Percentiles rank a stretch among this genome's conserved stretches.
Evolutionary conservation across 2,113 vertebrate species (phyloP).

Genomic region (Neogale vison): DNA sequence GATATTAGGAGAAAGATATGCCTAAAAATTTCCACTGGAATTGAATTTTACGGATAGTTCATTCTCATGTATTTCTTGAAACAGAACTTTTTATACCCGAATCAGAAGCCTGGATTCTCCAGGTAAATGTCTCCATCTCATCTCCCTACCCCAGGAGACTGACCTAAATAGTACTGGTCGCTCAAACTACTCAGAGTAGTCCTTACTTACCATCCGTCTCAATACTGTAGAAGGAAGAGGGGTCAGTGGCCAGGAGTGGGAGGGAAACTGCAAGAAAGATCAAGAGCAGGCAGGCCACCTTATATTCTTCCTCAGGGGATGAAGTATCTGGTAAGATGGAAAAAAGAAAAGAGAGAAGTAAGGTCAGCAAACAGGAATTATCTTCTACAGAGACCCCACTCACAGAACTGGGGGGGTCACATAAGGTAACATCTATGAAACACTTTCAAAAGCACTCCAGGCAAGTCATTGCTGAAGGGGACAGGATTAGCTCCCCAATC

Average conservation of each 20-base stretch:
- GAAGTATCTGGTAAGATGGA: conserved; percentile 84
- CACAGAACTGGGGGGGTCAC: background rate
- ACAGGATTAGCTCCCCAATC: background rate
- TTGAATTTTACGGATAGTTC: background rate
- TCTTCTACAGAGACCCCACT: background rate
- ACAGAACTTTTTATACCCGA: background rate
- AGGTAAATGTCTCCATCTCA: background rate
- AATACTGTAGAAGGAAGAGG: conserved; percentile 88
- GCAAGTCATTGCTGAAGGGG: background rate
- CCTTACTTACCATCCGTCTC: conserved; percentile 89
- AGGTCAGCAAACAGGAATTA: background rate
- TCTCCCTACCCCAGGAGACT: background rate
- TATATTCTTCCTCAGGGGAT: conserved; percentile 93
- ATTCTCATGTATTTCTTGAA: conserved; percentile 8
- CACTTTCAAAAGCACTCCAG: background rate
- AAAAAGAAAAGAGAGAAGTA: background rate
- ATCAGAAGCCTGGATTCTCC: conserved; percentile 16
- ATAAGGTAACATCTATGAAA: background rate
- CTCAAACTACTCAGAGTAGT: background rate
- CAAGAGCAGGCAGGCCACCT: conserved; percentile 91
- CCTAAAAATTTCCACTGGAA: background rate
- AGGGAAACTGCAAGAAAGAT: conserved; percentile 93
- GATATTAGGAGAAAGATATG: background rate
- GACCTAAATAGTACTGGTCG: background rate
- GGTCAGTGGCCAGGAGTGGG: conserved; percentile 89